Evolutionary conservation across 1,140 invertebrate species (phyloP).

Genomic region (Alviniconcha marisindica): DNA sequence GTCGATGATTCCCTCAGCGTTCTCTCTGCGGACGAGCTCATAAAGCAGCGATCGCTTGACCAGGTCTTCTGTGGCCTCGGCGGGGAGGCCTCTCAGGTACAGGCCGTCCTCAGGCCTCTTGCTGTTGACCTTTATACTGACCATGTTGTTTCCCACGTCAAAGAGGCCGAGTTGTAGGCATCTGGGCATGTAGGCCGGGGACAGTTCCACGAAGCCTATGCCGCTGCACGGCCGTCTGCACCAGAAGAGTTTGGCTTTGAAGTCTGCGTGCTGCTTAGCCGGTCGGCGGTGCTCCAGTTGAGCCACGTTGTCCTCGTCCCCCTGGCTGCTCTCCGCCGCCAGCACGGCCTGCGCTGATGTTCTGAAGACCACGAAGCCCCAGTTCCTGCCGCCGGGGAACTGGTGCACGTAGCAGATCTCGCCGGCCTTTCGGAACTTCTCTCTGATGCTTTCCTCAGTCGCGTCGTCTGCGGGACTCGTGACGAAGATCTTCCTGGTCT

Average conservation of each 20-base stretch:
- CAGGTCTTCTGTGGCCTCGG: not conserved
- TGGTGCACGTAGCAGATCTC: constrained; percentile 39
- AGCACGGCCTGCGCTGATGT: constrained; percentile 47
- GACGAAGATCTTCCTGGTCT: constrained; percentile 46
- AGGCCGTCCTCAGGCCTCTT: not conserved
- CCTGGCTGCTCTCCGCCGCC: constrained; percentile 44
- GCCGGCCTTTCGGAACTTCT: constrained; percentile 48
- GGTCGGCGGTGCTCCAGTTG: constrained; percentile 21
- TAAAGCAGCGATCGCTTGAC: constrained; percentile 25
- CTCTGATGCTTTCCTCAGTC: constrained; percentile 32
- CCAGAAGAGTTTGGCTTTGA: constrained; percentile 60
- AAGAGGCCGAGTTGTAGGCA: not conserved
- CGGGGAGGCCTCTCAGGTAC: constrained; percentile 1
- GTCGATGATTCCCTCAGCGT: not conserved
- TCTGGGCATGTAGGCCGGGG: constrained; percentile 18
- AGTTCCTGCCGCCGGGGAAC: constrained; percentile 36
- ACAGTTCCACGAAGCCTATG: constrained; percentile 49
- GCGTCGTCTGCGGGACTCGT: not conserved
- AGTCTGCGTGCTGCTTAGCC: constrained; percentile 38
- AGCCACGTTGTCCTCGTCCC: constrained; percentile 35
- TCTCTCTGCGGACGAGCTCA: not conserved
- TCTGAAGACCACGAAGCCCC: constrained; percentile 59
- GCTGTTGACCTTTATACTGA: not conserved
- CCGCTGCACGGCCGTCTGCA: constrained; percentile 53
- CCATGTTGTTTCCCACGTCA: not conserved